These are phyloP conservation scores for Erythrolamprus reginae DNA, from an alignment of 2,113 vertebrate species.

Conservation along the genomic window DNA sequence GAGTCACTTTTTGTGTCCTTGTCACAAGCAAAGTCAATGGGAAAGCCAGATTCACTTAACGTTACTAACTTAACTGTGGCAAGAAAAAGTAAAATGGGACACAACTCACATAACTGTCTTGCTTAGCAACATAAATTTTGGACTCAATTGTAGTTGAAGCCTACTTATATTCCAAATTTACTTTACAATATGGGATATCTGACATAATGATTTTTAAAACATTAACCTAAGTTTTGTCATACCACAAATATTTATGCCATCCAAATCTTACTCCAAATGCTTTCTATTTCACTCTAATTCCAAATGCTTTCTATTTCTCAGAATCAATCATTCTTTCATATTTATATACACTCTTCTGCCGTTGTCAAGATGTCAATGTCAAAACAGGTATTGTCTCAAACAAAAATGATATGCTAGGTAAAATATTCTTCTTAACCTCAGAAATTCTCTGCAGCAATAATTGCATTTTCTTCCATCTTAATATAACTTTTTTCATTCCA, in stretches of 20 bases:
- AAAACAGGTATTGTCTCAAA: neutral
- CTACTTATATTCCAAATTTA: neutral
- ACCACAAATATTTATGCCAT: neutral
- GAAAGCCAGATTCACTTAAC: neutral
- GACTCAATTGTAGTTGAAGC: neutral
- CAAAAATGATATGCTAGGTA: neutral
- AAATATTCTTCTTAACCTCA: neutral
- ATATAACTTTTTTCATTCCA: neutral
- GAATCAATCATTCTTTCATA: neutral
- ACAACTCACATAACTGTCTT: neutral
- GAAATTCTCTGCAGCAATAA: neutral
- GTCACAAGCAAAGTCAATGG: neutral
- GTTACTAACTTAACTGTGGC: neutral
- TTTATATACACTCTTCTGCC: neutral
- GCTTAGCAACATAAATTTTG: neutral
- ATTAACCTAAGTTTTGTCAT: neutral
- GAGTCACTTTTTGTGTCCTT: neutral
- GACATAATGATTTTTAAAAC: neutral
- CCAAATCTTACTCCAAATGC: neutral
- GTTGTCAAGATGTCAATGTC: neutral
- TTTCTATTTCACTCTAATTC: neutral
- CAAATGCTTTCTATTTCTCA: neutral
- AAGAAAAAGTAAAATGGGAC: neutral
- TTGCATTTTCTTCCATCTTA: neutral
- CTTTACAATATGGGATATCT: neutral